Evolutionary conservation across 2,888 invertebrate species (phyloP).

Genomic region (Plebejus anna): DNA sequence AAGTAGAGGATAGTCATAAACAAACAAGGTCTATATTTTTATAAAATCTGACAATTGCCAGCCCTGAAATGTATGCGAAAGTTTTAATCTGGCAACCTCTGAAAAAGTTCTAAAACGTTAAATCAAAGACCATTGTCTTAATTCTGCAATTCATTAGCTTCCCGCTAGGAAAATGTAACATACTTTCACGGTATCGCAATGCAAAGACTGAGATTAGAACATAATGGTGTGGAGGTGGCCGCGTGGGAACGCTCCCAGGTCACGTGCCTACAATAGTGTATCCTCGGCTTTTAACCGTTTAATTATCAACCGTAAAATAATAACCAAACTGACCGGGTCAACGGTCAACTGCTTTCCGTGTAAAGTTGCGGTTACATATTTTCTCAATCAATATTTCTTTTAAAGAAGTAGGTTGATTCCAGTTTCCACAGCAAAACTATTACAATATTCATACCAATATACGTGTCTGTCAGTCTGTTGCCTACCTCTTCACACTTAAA

Average conservation of each 20-base stretch:
- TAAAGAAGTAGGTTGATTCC: not conserved
- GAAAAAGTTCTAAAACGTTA: conserved; percentile 6
- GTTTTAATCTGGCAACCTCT: conserved; percentile 11
- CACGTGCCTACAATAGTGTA: conserved; percentile 72
- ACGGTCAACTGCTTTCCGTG: not conserved
- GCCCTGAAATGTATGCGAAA: not conserved
- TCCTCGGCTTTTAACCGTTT: conserved; percentile 14
- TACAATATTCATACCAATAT: not conserved
- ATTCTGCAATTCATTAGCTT: conserved; percentile 54
- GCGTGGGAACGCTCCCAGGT: conserved; percentile 80
- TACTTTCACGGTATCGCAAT: conserved; percentile 76
- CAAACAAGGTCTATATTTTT: not conserved
- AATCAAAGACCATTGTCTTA: conserved; percentile 27
- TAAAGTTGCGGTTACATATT: not conserved
- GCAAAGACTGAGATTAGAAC: conserved; percentile 77
- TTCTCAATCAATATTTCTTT: not conserved
- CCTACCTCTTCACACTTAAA: too few species aligned
- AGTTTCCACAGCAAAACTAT: not conserved
- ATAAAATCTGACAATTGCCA: not conserved
- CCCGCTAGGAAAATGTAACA: conserved; percentile 64
- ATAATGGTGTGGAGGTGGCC: conserved; percentile 77
- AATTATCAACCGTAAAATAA: conserved; percentile 21
- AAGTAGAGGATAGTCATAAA: not conserved
- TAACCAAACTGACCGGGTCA: conserved; percentile 8
- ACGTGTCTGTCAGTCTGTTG: too few species aligned